Evolutionary conservation across 2,888 invertebrate species (phyloP).

Genomic region (Metallyticus violacea): DNA sequence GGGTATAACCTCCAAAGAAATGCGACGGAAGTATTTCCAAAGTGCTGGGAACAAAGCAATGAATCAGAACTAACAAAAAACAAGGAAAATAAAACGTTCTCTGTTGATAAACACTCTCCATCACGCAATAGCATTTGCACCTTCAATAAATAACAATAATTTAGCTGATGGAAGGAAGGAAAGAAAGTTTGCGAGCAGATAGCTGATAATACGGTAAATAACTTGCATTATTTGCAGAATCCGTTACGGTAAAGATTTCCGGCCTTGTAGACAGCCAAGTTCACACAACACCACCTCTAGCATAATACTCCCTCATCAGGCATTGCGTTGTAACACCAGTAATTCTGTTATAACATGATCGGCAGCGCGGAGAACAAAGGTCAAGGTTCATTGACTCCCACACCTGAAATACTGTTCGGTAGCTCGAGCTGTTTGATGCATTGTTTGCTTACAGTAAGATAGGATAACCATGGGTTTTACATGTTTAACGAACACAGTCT

Average conservation of each 20-base stretch:
- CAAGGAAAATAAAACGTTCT: background rate
- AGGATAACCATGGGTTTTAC: too few relatives aligned
- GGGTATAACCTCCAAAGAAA: too few relatives aligned
- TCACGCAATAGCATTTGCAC: background rate
- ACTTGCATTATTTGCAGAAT: too few relatives aligned
- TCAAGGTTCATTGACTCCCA: background rate
- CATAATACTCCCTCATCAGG: background rate
- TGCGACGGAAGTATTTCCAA: background rate
- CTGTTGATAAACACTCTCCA: background rate
- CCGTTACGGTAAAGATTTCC: background rate
- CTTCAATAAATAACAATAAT: background rate
- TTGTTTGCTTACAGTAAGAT: background rate
- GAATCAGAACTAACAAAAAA: background rate
- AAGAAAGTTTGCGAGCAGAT: too few relatives aligned
- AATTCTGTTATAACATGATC: background rate
- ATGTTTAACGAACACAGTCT: too few relatives aligned
- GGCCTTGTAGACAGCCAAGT: too few relatives aligned
- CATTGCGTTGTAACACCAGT: background rate
- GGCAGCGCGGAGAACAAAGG: background rate
- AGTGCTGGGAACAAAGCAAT: too few relatives aligned
- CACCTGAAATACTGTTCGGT: too few relatives aligned
- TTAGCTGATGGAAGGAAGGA: background rate
- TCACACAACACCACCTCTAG: background rate
- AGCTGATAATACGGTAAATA: too few relatives aligned
- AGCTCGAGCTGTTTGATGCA: too few relatives aligned